A percentile compares a stretch with the other conserved stretches of the same genome.
These are phyloP conservation scores for Holocentrus rufus DNA, from an alignment of 2,797 vertebrate genomes.

Conservation along the genomic window DNA sequence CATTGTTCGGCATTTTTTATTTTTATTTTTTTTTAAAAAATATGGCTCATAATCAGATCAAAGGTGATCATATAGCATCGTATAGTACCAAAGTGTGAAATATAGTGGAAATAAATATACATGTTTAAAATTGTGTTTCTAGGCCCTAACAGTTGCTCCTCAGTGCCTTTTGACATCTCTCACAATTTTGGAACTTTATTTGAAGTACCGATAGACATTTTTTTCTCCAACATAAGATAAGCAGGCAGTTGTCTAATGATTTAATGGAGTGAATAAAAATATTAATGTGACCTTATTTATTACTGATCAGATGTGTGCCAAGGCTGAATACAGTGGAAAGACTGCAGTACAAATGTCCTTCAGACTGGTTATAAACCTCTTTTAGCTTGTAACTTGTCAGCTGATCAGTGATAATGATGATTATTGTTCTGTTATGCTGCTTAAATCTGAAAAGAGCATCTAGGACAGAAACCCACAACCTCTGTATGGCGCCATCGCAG, in stretches of 20 bases:
- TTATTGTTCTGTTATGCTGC: conserved; percentile 56
- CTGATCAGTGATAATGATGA: conserved; percentile 65
- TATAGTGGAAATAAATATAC: too few relatives aligned
- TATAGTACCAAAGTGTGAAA: too few relatives aligned
- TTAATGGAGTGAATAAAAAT: background rate
- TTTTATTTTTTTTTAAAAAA: too few relatives aligned
- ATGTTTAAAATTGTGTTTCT: too few relatives aligned
- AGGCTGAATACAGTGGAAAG: conserved; percentile 23
- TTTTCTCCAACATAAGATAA: too few relatives aligned
- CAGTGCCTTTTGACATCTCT: background rate
- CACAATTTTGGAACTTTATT: background rate
- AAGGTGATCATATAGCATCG: too few relatives aligned
- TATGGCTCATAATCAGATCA: too few relatives aligned
- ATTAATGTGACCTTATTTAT: background rate
- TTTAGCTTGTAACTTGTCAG: conserved; percentile 35
- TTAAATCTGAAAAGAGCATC: conserved; percentile 59
- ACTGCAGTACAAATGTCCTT: conserved; percentile 41
- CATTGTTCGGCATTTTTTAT: too few relatives aligned
- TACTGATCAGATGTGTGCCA: conserved; percentile 5
- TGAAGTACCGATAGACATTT: too few relatives aligned
- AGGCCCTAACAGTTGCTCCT: background rate
- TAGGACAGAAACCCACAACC: conserved; percentile 48
- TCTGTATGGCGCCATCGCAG: conserved; percentile 1
- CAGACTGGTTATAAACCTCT: conserved; percentile 32
- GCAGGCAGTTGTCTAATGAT: background rate